Evolutionary conservation across 2,888 invertebrate species (phyloP).

Genomic region (Spisula subtruncata): DNA sequence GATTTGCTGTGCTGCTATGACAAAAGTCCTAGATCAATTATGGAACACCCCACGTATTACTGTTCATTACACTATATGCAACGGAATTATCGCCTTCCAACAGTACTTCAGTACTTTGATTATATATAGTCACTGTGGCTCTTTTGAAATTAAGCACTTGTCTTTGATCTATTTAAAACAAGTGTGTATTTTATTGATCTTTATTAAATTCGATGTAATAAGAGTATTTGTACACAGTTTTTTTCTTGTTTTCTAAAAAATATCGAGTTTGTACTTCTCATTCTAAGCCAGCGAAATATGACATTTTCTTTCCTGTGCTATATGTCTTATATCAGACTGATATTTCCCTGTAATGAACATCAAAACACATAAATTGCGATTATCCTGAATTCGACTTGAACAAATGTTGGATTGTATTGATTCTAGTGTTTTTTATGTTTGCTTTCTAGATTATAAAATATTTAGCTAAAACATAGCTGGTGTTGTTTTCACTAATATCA

Average conservation of each 20-base stretch:
- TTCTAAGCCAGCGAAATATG: background rate
- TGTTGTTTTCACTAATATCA: background rate
- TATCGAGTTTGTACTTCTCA: background rate
- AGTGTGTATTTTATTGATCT: no score
- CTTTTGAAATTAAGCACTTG: no score
- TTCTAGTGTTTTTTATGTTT: background rate
- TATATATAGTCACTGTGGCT: no score
- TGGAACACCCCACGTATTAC: no score
- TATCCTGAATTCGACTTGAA: slow-evolving; percentile 18
- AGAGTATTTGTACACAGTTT: background rate
- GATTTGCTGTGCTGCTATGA: no score
- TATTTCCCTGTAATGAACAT: no score
- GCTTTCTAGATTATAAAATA: slow-evolving; percentile 15
- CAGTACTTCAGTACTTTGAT: no score
- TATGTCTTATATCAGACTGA: background rate
- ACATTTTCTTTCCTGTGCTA: background rate
- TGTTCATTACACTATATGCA: no score
- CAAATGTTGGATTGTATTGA: slow-evolving; percentile 6
- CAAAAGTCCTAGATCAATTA: no score
- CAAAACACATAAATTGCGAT: slow-evolving; percentile 27
- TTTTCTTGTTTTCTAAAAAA: background rate
- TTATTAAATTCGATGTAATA: no score
- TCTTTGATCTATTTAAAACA: no score
- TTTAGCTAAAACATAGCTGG: background rate
- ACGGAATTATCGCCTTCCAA: no score